Conservation (phyloP, 2,113 vertebrate genomes). For the Rana temporaria region DNA sequence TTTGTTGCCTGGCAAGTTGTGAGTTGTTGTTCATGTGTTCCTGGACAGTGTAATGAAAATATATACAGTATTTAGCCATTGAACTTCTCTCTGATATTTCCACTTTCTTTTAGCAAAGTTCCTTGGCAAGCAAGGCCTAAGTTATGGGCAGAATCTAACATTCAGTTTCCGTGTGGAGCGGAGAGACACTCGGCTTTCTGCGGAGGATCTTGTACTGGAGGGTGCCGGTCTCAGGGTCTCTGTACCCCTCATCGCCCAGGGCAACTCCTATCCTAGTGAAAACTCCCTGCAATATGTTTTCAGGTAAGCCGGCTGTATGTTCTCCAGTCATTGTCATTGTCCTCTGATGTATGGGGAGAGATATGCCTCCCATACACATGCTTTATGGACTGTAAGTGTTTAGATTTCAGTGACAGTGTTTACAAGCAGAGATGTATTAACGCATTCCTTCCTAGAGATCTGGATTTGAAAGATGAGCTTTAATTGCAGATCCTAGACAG, state of each 20-base stretch:
- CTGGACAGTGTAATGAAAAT: no score
- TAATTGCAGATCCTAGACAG: background rate
- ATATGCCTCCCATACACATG: background rate
- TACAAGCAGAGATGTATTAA: conserved; percentile 6
- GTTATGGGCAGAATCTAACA: conserved; percentile 92
- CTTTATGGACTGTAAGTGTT: conserved; percentile 5
- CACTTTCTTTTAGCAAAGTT: conserved; percentile 81
- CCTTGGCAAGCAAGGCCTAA: conserved; percentile 89
- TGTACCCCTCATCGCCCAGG: conserved; percentile 93
- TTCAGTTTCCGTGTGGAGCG: conserved; percentile 90
- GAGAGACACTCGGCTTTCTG: conserved; percentile 88
- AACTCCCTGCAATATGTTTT: conserved; percentile 83
- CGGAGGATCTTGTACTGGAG: conserved; percentile 93
- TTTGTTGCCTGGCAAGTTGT: no score
- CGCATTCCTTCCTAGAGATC: conserved; percentile 28
- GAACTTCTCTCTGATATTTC: background rate
- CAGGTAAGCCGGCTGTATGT: conserved; percentile 74
- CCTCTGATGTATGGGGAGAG: background rate
- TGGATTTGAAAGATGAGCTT: background rate
- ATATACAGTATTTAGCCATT: no score
- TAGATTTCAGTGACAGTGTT: conserved; percentile 23
- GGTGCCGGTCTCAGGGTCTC: conserved; percentile 84
- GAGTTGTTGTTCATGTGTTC: no score
- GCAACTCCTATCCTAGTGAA: conserved; percentile 92
- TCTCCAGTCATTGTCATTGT: no score